Percentiles rank a stretch among this genome's conserved stretches.
phyloP scores from a whole-genome alignment of 2,113 vertebrate genomes.

The Anguilla japonica region DNA sequence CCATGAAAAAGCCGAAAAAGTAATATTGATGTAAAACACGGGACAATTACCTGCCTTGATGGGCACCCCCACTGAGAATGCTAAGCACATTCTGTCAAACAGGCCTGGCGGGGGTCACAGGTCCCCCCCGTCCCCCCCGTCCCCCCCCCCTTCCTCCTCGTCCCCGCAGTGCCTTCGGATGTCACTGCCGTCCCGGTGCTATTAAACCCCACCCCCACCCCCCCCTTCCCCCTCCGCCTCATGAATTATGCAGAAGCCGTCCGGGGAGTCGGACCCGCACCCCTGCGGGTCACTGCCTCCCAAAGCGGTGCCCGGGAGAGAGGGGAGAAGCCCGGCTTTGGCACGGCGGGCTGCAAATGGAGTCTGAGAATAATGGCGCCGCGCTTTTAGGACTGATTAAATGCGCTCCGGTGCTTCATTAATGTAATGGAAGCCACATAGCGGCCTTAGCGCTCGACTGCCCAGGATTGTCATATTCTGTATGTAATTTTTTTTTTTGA shows the following conservation, averaged over 20 bases:
- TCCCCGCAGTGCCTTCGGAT: constrained; percentile 47
- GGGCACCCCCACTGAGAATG: constrained; percentile 52
- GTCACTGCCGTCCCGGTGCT: constrained; percentile 36
- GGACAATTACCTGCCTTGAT: constrained; percentile 63
- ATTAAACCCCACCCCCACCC: constrained; percentile 40
- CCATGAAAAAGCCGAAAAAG: constrained; percentile 28
- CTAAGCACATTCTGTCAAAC: constrained; percentile 58
- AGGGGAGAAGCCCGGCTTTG: constrained; percentile 29
- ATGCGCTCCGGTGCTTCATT: constrained; percentile 42
- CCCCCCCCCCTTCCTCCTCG: too few species aligned
- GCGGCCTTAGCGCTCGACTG: constrained; percentile 11
- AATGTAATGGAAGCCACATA: constrained; percentile 41
- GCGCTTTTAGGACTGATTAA: constrained; percentile 49
- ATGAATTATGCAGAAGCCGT: constrained; percentile 66
- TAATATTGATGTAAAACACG: constrained; percentile 64
- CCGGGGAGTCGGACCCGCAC: constrained; percentile 22
- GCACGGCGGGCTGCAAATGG: constrained; percentile 33
- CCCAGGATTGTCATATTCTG: constrained; percentile 39
- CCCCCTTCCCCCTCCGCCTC: constrained; percentile 34
- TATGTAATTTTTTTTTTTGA: background rate
- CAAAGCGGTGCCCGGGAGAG: constrained; percentile 24
- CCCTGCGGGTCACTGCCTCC: constrained; percentile 50
- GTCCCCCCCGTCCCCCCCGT: constrained; percentile 27
- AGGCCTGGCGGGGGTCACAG: constrained; percentile 56
- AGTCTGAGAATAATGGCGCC: constrained; percentile 39